Percentiles rank a stretch among this genome's conserved stretches.
Evolutionary conservation across 2,797 vertebrate species (phyloP).

Genomic region (Ceryle rudis): DNA sequence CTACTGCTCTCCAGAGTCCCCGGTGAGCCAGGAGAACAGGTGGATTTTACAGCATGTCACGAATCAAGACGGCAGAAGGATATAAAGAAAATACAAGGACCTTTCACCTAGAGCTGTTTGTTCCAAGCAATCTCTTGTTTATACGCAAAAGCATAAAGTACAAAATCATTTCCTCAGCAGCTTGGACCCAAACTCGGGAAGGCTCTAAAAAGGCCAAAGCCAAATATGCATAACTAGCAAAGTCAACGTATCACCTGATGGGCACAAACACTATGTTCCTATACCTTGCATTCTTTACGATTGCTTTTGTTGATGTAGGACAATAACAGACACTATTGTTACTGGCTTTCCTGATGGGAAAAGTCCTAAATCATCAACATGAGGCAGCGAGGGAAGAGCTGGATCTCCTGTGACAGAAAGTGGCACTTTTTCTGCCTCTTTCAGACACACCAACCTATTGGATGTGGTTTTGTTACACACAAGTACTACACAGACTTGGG

Average conservation of each 20-base stretch:
- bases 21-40: neutral
- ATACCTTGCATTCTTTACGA: neutral
- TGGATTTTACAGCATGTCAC: neutral
- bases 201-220: neutral
- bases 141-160: neutral
- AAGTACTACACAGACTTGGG: neutral
- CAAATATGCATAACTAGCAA: neutral
- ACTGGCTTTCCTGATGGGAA: neutral
- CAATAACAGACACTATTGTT: neutral
- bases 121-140: neutral
- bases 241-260: neutral
- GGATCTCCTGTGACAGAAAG: neutral
- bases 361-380: neutral
- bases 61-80: neutral
- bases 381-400: neutral
- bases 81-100: neutral
- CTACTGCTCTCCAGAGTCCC: neutral
- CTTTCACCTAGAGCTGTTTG: neutral
- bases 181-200: neutral
- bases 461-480: neutral
- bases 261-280: neutral
- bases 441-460: neutral
- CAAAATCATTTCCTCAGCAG: neutral
- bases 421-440: neutral
- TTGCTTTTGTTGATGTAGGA: neutral